Conservation (phyloP, 2,888 invertebrate genomes). For the Drosophila paramelanica region DNA sequence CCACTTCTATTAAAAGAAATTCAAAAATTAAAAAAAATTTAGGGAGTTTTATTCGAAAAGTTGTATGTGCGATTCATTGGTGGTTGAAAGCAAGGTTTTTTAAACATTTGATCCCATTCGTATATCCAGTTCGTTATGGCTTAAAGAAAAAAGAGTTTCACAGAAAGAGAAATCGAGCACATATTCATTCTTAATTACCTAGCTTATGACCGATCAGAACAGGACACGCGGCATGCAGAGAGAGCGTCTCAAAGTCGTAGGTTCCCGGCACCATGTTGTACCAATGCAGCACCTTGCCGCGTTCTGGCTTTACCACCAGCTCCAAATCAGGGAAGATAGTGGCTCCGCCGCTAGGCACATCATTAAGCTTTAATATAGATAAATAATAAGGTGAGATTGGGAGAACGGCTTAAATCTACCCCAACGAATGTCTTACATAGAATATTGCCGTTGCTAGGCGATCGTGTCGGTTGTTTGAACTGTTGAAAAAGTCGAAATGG, state of each 20-base stretch:
- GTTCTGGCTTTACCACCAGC: conserved; percentile 25
- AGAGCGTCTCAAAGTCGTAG: conserved; percentile 6
- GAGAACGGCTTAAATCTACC: no score
- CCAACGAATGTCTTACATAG: conserved; percentile 41
- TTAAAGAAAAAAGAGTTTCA: conserved; percentile 5
- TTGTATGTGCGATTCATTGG: neutral
- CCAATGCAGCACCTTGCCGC: conserved; percentile 34
- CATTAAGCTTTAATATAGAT: conserved; percentile 23
- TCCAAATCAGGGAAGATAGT: conserved; percentile 9
- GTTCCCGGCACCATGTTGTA: conserved; percentile 1
- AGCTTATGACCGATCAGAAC: conserved; percentile 25
- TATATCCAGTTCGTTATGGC: conserved; percentile 26
- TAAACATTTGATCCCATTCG: conserved; percentile 33
- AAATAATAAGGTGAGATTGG: no score
- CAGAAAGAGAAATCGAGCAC: neutral
- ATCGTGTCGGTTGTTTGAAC: neutral
- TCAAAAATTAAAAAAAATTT: no score
- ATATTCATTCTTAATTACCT: conserved; percentile 5
- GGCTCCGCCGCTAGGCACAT: conserved; percentile 26
- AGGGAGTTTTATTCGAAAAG: no score
- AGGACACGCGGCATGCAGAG: conserved; percentile 24
- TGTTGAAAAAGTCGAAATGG: conserved; percentile 35
- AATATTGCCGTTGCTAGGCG: conserved; percentile 50
- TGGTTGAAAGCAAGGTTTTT: conserved; percentile 18
- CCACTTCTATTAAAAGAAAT: no score